Conservation (phyloP, 2,113 vertebrate genomes). For the Dromiciops gliroides region DNA sequence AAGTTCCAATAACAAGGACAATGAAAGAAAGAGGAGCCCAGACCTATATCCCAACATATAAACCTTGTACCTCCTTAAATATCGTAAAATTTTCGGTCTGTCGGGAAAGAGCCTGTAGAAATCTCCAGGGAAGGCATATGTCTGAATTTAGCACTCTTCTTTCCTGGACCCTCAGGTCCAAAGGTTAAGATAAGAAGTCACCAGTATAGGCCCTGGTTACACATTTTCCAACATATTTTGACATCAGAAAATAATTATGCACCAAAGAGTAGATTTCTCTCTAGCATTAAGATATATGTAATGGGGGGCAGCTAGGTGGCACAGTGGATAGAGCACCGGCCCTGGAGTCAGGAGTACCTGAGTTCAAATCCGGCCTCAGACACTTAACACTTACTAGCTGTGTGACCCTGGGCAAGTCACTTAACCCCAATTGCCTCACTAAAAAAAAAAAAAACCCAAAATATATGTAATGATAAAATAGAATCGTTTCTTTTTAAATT, state of each 20-base stretch:
- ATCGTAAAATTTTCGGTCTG: neutral
- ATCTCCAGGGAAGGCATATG: neutral
- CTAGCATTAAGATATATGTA: neutral
- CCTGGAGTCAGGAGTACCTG: no score
- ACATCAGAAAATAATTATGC: neutral
- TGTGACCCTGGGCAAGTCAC: no score
- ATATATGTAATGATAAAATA: neutral
- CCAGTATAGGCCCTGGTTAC: neutral
- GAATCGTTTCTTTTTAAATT: neutral
- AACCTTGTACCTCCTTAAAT: neutral
- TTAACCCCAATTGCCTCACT: no score
- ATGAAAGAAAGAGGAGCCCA: neutral
- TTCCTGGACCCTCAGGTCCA: neutral
- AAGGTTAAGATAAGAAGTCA: neutral
- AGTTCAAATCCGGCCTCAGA: no score
- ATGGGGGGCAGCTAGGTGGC: no score
- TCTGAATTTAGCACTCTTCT: neutral
- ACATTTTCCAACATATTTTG: neutral
- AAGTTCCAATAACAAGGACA: neutral
- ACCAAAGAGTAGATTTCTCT: neutral
- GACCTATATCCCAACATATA: neutral
- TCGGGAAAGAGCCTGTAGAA: neutral
- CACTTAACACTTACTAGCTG: no score
- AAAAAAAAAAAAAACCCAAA: no score
- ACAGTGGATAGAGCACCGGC: no score